Base-by-base conservation (phyloP, 2,113 vertebrate genomes). In the Ptilorrhoa leucosticta region DNA sequence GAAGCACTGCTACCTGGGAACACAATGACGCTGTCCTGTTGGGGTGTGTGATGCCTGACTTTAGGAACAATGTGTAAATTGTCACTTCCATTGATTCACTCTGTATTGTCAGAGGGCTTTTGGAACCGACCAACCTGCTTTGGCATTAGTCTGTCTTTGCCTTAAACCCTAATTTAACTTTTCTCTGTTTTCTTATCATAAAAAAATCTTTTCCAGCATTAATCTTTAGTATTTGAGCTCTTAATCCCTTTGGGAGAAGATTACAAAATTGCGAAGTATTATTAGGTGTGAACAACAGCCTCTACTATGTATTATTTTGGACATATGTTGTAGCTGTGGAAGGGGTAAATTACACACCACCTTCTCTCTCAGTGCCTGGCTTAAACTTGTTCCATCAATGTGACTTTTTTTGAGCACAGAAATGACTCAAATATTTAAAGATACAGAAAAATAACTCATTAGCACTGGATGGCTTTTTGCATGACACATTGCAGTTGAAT, bases 381-480 rank as follows among this genome's bases (percentile, higher is more conserved):
- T 96, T 90, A 86, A 93, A 88, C 81, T 87, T 70, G 79, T 93
- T 93, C 64, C 37, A 54, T 77, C 82, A 54, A 8, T 58, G 47
- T 88, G 78, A 70, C 68, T 90, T 64, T 87, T 83, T 80, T 73
- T 83, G 30, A 94, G 51, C 65, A 54, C 26, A 81, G 37, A 95
- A 93, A 69, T 96, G 84, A 95, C 85, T 93, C 92, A 89, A 85
- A 77, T 94, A 76, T 80, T 85, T 94, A 90, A 94, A 87, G 56
- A 56, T 75, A 56, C 11, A 85, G 53, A 77, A 95, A 88, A 96
- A 87, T 79, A 91, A 50, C 93, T 94, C 22, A 50, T 93, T 96
- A 95, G 66, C 85, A 86, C 68, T 92, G 27, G 20, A 57, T 93
- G 83, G 42, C 39, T 93, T 94, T 90, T 81, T 91, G 66, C 39